A percentile compares a stretch with the other conserved stretches of the same genome.
Evolutionary conservation across 2,113 vertebrate genomes (phyloP).

Genomic region (Oryzias curvinotus): DNA sequence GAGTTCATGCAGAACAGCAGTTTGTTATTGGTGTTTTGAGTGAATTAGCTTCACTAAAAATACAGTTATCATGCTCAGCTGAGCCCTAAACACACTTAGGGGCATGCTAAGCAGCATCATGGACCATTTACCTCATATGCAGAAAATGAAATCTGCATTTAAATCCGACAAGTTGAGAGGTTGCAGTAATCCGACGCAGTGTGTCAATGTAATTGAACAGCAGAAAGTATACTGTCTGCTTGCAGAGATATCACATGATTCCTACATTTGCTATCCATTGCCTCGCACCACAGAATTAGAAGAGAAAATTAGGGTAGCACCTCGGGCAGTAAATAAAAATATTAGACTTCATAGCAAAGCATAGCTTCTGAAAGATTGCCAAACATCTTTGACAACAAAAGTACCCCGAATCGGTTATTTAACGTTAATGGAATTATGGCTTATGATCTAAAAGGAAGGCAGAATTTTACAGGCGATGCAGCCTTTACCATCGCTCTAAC

Average conservation of each 20-base stretch:
- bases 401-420: conserved; percentile 29
- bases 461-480: too few species aligned
- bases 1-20: conserved; percentile 2
- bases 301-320: conserved; percentile 51
- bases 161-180: conserved; percentile 62
- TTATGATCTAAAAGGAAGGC: not conserved
- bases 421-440: conserved; percentile 3
- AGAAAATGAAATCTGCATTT: conserved; percentile 61
- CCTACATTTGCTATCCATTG: conserved; percentile 49
- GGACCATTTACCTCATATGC: conserved; percentile 58
- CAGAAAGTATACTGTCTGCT: conserved; percentile 51
- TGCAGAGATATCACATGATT: conserved; percentile 56
- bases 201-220: conserved; percentile 54
- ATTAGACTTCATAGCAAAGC: conserved; percentile 33
- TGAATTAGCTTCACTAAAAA: conserved; percentile 42
- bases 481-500: not conserved
- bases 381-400: conserved; percentile 35
- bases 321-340: conserved; percentile 47
- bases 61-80: conserved; percentile 49
- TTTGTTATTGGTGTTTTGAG: conserved; percentile 30
- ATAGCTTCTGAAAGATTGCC: conserved; percentile 35
- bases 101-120: conserved; percentile 55
- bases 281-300: conserved; percentile 53
- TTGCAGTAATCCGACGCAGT: conserved; percentile 49
- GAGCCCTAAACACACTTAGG: conserved; percentile 54